Conservation (phyloP, 2,113 vertebrate genomes). For the Dasyprocta punctata region DNA sequence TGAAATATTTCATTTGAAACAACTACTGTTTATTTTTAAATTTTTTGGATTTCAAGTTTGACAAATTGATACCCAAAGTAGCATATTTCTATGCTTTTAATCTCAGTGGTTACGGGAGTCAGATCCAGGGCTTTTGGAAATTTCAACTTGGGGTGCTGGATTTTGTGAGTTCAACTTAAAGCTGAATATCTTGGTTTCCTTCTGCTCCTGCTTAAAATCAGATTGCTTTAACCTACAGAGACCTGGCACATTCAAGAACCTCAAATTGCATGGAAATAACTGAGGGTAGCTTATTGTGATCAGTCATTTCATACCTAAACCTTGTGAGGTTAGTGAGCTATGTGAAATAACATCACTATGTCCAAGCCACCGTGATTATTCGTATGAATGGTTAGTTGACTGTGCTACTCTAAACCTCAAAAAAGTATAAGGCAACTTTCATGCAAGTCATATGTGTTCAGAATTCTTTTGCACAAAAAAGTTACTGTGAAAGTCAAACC, state of each 20-base stretch:
- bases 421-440: not conserved
- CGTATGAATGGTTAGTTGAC: not conserved
- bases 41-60: not conserved
- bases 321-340: not conserved
- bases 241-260: constrained; percentile 4
- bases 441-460: not conserved
- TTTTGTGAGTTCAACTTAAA: not conserved
- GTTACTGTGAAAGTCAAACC: not conserved
- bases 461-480: not conserved
- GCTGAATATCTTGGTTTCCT: not conserved
- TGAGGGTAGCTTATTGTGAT: constrained; percentile 31
- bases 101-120: not conserved
- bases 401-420: constrained; percentile 39
- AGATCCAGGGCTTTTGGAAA: not conserved
- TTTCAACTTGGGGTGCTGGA: not conserved
- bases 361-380: not conserved
- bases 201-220: constrained; percentile 12
- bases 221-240: constrained; percentile 15
- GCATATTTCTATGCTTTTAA: not conserved
- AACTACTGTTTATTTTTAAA: constrained; percentile 10
- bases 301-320: not conserved
- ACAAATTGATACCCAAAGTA: constrained; percentile 15
- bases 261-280: constrained; percentile 60
- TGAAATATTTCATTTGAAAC: not conserved
- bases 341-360: not conserved